Evolutionary conservation across 1,140 invertebrate genomes (phyloP).

Genomic region (Drosophila punjabiensis): DNA sequence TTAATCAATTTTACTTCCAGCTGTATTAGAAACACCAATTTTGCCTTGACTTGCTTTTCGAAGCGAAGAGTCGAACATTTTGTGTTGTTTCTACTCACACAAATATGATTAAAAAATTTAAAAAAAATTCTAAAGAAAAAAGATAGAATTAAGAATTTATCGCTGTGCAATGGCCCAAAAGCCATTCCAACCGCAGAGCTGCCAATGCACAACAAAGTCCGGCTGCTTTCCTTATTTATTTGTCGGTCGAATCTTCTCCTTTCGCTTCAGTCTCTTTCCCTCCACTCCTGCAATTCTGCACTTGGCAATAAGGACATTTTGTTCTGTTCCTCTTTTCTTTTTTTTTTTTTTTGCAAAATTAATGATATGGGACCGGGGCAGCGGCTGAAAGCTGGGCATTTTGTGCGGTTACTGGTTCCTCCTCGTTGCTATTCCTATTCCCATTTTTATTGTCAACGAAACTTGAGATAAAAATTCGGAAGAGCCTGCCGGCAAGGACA

Average conservation of each 20-base stretch:
- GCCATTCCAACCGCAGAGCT: conserved; percentile 54
- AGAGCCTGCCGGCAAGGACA: conserved; percentile 40
- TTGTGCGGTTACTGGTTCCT: conserved; percentile 43
- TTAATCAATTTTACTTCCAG: no score
- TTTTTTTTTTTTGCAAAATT: conserved; percentile 69
- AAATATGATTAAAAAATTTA: no score
- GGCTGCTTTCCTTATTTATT: conserved; percentile 71
- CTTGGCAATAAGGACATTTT: conserved; percentile 70
- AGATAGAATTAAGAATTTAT: not conserved
- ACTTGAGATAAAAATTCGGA: conserved; percentile 63
- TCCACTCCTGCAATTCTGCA: conserved; percentile 46
- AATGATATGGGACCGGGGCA: conserved; percentile 64
- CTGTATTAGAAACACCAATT: no score
- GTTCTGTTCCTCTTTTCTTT: conserved; percentile 18
- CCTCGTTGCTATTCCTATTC: conserved; percentile 56
- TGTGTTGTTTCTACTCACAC: no score
- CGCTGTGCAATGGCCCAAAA: conserved; percentile 2
- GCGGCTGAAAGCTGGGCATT: conserved; percentile 14
- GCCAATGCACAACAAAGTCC: conserved; percentile 75
- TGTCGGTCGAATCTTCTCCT: conserved; percentile 44
- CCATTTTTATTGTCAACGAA: conserved; percentile 78
- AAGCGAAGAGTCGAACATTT: no score
- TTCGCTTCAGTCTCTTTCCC: not conserved
- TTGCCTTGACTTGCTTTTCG: no score
- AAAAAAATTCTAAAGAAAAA: no score